Base-by-base conservation (phyloP, 2,797 vertebrate genomes). In the Microtus obscurus region DNA sequence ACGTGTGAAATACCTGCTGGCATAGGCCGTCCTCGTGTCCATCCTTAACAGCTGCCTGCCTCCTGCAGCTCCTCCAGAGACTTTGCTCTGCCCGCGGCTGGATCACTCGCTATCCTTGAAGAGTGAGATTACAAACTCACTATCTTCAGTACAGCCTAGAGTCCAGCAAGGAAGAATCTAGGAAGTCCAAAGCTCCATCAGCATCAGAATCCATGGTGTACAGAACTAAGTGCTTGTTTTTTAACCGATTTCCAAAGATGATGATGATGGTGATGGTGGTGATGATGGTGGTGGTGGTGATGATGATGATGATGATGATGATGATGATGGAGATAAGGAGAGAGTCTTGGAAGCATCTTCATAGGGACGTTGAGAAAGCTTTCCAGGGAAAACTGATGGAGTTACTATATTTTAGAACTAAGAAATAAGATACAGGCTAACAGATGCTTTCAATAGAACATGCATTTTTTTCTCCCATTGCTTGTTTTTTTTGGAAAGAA, bases 381-480 rank as follows among this genome's bases (percentile, higher is more conserved):
- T 67, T 82, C 79, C 61, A 48, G 61, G 87, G 37, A 34, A 37
- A 71, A 56, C 78, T 53, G 17, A 4, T 76, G 8, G 37, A 11
- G 29, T 37, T 48, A 37, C 82, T n/a, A 0, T 29, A 3, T 87
- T 83, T 14, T 48, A 83, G 83, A 94, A 61, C 65, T 56, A 81
- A 85, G 77, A 25, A 21, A 53, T 21, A 59, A 87, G 69, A 87
- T 77, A 27, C 73, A 34, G 77, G 53, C 69, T 17, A 40, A 69
- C 34, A 63, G 69, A 34, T 93, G 78, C 90, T 95, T 73, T 81
- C 71, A 2, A 1, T 14, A 74, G 97, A 80, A 80, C 83, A 90
- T 78, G 40, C 45, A n/a, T 53, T 87, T 67, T 65, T 12, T 43
- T 0, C 27, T 0, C 27, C 43, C 69, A 59, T 43, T 59, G 25